Evolutionary conservation across 2,797 vertebrate species (phyloP).

Genomic region (Prunella strophiata): DNA sequence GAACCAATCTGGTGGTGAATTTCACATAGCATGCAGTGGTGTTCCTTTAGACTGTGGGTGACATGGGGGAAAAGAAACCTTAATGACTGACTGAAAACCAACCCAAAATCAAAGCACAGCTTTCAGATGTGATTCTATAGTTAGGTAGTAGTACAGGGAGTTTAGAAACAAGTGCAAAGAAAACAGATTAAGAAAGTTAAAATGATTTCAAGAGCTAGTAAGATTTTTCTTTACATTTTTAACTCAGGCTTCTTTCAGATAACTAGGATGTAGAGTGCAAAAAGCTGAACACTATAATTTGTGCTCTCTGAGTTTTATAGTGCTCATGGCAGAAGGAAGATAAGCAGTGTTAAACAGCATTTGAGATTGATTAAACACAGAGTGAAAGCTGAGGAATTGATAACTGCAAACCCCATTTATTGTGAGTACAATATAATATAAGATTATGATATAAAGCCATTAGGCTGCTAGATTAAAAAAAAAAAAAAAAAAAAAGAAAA

Average conservation of each 20-base stretch:
- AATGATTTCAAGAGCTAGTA: background rate
- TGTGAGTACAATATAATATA: background rate
- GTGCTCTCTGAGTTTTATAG: background rate
- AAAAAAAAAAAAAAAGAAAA: background rate
- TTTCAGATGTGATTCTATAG: background rate
- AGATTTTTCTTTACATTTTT: background rate
- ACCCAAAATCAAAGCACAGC: background rate
- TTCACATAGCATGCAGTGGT: accelerated
- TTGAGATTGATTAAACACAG: background rate
- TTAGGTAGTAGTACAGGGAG: too few species aligned
- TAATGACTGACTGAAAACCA: background rate
- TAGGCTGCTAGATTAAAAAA: background rate
- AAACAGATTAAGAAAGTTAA: background rate
- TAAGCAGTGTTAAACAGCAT: background rate
- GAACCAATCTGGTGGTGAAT: background rate
- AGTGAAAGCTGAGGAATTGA: background rate
- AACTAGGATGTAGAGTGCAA: background rate
- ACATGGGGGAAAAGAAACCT: background rate
- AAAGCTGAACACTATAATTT: background rate
- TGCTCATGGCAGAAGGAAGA: background rate
- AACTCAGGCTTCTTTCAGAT: background rate
- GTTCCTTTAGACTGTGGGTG: background rate
- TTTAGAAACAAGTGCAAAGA: background rate
- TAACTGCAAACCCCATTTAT: background rate
- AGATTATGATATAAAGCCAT: background rate